Evolutionary conservation across 2,888 invertebrate genomes (phyloP).

Genomic region (Eupithecia subumbrata): DNA sequence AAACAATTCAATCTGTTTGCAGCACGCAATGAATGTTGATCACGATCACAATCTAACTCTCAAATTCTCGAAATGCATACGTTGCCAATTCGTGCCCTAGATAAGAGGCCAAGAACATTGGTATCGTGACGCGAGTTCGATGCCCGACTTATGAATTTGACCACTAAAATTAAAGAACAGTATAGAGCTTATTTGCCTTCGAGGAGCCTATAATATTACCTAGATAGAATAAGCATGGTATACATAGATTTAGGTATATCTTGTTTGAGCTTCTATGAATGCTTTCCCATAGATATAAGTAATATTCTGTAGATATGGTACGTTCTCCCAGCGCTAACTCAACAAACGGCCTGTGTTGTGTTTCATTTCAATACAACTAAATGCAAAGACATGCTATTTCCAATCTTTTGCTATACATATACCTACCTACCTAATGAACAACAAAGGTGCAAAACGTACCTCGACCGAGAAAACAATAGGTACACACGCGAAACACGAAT

Average conservation of each 20-base stretch:
- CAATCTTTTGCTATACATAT: no score
- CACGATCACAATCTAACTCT: slow-evolving; percentile 16
- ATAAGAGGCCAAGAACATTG: slow-evolving; percentile 56
- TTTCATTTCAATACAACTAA: no score
- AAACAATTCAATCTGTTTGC: background rate
- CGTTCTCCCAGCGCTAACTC: no score
- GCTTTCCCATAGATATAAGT: no score
- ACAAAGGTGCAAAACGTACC: no score
- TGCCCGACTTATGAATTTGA: slow-evolving; percentile 50
- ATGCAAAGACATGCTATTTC: no score
- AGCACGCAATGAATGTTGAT: background rate
- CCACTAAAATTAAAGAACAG: background rate
- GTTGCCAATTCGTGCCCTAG: slow-evolving; percentile 42
- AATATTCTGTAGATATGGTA: no score
- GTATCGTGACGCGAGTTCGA: slow-evolving; percentile 54
- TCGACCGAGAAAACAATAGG: no score
- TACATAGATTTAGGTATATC: background rate
- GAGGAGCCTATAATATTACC: background rate
- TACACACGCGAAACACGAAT: no score
- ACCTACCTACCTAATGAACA: no score
- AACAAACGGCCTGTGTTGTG: no score
- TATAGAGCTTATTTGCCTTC: slow-evolving; percentile 29
- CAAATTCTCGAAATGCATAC: slow-evolving; percentile 30
- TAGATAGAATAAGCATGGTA: no score
- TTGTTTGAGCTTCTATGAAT: background rate